Percentiles rank a stretch among this genome's conserved stretches.
These are phyloP conservation scores for Hirtodrosophila confusa DNA, from an alignment of 2,888 invertebrate genomes.

Conservation along the genomic window DNA sequence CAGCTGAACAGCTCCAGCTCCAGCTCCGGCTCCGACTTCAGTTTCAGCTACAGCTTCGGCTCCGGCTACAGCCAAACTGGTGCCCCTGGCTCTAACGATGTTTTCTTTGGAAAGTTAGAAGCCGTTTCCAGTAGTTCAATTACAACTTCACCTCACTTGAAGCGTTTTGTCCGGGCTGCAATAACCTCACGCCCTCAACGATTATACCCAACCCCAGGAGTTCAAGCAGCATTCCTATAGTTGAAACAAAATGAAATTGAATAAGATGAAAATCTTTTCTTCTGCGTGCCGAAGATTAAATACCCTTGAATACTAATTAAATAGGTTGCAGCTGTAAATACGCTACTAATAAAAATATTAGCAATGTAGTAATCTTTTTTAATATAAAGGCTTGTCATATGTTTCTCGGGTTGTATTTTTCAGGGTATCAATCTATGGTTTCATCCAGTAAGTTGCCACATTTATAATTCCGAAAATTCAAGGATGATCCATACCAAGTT, in stretches of 20 bases:
- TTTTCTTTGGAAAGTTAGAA: conserved; percentile 77
- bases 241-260: conserved; percentile 21
- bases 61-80: background rate
- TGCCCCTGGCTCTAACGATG: conserved; percentile 67
- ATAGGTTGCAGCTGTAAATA: no score
- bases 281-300: conserved; percentile 12
- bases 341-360: no score
- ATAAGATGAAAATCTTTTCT: conserved; percentile 17
- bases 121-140: conserved; percentile 79
- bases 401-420: no score
- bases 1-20: conserved; percentile 14
- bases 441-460: no score
- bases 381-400: no score
- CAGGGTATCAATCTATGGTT: no score
- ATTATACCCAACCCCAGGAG: conserved; percentile 24
- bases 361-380: no score
- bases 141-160: conserved; percentile 73
- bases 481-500: no score
- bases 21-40: no score
- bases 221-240: conserved; percentile 18
- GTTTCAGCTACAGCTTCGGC: no score
- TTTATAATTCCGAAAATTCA: no score
- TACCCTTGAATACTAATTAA: conserved; percentile 19
- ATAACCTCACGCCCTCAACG: conserved; percentile 26
- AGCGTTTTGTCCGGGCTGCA: conserved; percentile 61